These are phyloP conservation scores for Habroteleia sp. DNA, from an alignment of 2,888 invertebrate species.

Conservation along the genomic window DNA sequence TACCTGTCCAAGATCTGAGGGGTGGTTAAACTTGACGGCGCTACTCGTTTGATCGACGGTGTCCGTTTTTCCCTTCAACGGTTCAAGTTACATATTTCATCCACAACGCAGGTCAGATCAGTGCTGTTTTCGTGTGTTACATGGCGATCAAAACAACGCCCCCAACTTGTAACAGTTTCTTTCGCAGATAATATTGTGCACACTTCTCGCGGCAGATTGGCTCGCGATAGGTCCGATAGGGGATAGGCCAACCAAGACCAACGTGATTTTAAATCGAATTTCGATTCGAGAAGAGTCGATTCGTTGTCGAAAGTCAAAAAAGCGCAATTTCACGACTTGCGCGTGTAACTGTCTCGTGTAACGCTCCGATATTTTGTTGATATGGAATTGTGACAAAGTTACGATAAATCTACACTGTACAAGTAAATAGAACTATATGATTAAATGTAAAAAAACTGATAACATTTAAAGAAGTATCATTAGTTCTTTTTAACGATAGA, in stretches of 20 bases:
- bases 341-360: too few relatives aligned
- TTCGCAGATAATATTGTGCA: conserved; percentile 1
- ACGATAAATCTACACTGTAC: too few relatives aligned
- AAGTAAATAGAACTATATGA: too few relatives aligned
- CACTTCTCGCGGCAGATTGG: not conserved
- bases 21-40: not conserved
- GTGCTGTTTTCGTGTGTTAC: conserved; percentile 24
- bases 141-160: conserved; percentile 50
- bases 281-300: not conserved
- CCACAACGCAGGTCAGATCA: not conserved
- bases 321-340: not conserved
- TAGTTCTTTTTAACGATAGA: too few relatives aligned
- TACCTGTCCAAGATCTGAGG: conserved; percentile 3
- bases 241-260: too few relatives aligned
- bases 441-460: too few relatives aligned
- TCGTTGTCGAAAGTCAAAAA: not conserved
- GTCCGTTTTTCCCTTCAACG: not conserved
- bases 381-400: too few relatives aligned
- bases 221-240: not conserved
- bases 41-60: not conserved
- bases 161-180: conserved; percentile 38
- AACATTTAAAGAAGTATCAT: too few relatives aligned
- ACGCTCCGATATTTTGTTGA: too few relatives aligned
- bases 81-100: conserved; percentile 12
- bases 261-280: not conserved